Conservation (phyloP, 2,888 invertebrate genomes). For the Argynnis bischoffii region DNA sequence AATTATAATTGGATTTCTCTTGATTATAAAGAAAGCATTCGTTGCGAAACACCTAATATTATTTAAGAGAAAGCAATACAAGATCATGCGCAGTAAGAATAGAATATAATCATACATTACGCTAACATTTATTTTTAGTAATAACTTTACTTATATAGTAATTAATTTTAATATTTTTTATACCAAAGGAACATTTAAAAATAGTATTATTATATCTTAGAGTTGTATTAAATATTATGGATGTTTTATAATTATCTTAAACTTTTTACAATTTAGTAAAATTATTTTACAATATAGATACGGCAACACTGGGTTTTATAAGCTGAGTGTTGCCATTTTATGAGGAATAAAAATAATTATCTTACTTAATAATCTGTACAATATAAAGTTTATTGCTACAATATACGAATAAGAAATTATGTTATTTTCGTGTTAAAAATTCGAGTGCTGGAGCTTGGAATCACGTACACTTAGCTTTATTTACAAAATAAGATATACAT, state of each 20-base stretch:
- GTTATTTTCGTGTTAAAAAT: no score
- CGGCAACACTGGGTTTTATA: background rate
- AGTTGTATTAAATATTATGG: background rate
- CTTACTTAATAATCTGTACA: constrained; percentile 7
- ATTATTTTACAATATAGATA: constrained; percentile 1
- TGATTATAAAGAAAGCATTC: background rate
- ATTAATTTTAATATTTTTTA: background rate
- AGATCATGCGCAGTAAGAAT: constrained; percentile 30
- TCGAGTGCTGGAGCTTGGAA: no score
- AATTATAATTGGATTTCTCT: background rate
- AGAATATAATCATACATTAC: constrained; percentile 21
- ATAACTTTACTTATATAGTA: constrained; percentile 1
- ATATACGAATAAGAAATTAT: no score
- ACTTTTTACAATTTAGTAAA: background rate
- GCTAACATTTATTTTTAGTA: constrained; percentile 1
- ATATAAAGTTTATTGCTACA: background rate
- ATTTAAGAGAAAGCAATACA: constrained; percentile 27
- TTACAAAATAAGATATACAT: no score
- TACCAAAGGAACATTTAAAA: constrained; percentile 13
- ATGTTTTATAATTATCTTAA: background rate
- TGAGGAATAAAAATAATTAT: constrained; percentile 1
- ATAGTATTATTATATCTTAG: background rate
- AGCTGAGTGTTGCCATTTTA: constrained; percentile 2
- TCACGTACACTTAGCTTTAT: no score
- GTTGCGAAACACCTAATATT: constrained; percentile 6